Conservation (phyloP, 2,888 invertebrate species). For the Ischnura elegans region DNA sequence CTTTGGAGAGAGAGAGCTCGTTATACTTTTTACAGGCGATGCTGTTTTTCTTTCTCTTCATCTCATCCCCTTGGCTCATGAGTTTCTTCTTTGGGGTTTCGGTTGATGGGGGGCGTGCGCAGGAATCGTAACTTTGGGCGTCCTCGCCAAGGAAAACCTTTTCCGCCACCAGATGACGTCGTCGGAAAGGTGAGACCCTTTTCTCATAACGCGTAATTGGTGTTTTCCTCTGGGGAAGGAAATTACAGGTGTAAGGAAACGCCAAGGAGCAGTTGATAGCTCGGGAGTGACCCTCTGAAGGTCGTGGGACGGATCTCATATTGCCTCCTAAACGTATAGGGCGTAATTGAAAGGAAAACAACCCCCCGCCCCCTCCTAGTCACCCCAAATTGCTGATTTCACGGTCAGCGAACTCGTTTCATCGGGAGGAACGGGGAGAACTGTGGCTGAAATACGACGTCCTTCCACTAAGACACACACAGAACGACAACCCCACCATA, state of each 20-base stretch:
- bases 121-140: neutral
- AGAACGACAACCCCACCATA: neutral
- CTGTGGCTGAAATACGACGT: neutral
- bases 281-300: neutral
- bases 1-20: no score
- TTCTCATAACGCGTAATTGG: neutral
- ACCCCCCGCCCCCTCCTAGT: no score
- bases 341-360: conserved; percentile 25
- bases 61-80: no score
- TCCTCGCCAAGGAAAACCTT: neutral
- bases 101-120: neutral
- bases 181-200: neutral
- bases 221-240: neutral
- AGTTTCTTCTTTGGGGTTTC: neutral
- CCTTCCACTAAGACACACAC: neutral
- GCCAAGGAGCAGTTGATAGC: neutral
- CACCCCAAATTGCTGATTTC: neutral
- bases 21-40: no score
- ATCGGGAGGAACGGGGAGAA: neutral
- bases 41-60: no score
- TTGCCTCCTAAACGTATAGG: neutral
- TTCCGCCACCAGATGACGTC: neutral
- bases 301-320: neutral
- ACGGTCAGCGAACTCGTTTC: neutral
- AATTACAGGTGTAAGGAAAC: conserved; percentile 4